A percentile compares a stretch with the other conserved stretches of the same genome.
phyloP scores from a whole-genome alignment of 2,113 vertebrate genomes.

The Chlorodrepanis virens region DNA sequence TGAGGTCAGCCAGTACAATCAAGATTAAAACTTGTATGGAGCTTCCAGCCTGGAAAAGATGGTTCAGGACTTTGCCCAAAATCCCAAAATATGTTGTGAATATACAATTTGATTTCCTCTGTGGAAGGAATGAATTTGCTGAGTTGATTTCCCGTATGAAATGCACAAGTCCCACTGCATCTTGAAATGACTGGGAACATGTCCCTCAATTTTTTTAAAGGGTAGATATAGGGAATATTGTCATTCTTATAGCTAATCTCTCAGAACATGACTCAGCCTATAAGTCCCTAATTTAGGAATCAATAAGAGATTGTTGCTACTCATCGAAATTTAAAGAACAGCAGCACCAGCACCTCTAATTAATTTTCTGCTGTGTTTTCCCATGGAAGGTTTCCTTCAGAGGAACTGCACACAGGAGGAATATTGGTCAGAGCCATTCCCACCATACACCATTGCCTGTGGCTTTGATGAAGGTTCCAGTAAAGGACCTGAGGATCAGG shows the following conservation, averaged over 20 bases:
- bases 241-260: not conserved
- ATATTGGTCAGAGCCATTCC: conserved; percentile 66
- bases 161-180: not conserved
- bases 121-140: not conserved
- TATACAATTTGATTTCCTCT: not conserved
- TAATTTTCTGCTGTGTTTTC: not conserved
- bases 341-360: rapidly evolving
- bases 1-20: not conserved
- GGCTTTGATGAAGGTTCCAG: conserved; percentile 60
- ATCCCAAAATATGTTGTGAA: not conserved
- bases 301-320: not conserved
- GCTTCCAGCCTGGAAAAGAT: not conserved
- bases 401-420: conserved; percentile 65
- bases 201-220: not conserved
- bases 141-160: not conserved
- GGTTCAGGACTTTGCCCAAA: not conserved
- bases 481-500: conserved; percentile 59
- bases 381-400: conserved; percentile 59
- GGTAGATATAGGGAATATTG: not conserved
- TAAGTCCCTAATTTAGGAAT: not conserved
- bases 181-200: not conserved
- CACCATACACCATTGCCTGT: conserved; percentile 66
- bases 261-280: not conserved
- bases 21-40: not conserved
- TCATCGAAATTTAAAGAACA: not conserved